Evolutionary conservation across 2,797 vertebrate species (phyloP).

Genomic region (Anguilla marmorata): DNA sequence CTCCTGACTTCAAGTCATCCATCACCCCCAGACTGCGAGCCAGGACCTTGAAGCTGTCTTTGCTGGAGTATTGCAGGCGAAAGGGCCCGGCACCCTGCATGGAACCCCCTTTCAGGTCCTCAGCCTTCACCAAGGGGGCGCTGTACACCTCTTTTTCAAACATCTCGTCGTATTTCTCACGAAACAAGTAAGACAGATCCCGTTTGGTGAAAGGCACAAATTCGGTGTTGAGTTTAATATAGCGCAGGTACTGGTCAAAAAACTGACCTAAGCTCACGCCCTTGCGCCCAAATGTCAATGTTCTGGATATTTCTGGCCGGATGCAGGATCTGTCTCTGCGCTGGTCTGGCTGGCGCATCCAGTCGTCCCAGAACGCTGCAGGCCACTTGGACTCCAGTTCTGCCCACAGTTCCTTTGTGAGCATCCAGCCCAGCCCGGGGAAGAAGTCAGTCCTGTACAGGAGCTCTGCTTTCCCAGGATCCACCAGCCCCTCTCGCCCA

Average conservation of each 20-base stretch:
- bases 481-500: constrained; percentile 86
- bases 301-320: constrained; percentile 88
- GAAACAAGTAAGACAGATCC: constrained; percentile 83
- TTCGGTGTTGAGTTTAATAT: constrained; percentile 90
- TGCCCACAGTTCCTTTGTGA: constrained; percentile 83
- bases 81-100: constrained; percentile 72
- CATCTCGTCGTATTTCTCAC: constrained; percentile 73
- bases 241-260: constrained; percentile 92
- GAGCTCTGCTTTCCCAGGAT: constrained; percentile 68
- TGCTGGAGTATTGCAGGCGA: constrained; percentile 82
- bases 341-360: constrained; percentile 91
- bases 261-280: constrained; percentile 97
- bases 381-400: constrained; percentile 95
- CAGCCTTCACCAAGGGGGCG: constrained; percentile 74
- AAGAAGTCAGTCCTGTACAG: constrained; percentile 94
- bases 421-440: constrained; percentile 89
- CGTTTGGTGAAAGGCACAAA: constrained; percentile 89
- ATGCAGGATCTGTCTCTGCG: constrained; percentile 83
- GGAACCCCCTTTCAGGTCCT: constrained; percentile 74
- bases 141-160: constrained; percentile 80
- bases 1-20: constrained; percentile 95
- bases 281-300: constrained; percentile 90
- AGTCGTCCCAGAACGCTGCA: constrained; percentile 93
- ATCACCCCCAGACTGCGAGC: constrained; percentile 87
- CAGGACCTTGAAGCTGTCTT: constrained; percentile 89